Conservation (phyloP, 2,888 invertebrate species). For the Oscheius myriophilus region DNA sequence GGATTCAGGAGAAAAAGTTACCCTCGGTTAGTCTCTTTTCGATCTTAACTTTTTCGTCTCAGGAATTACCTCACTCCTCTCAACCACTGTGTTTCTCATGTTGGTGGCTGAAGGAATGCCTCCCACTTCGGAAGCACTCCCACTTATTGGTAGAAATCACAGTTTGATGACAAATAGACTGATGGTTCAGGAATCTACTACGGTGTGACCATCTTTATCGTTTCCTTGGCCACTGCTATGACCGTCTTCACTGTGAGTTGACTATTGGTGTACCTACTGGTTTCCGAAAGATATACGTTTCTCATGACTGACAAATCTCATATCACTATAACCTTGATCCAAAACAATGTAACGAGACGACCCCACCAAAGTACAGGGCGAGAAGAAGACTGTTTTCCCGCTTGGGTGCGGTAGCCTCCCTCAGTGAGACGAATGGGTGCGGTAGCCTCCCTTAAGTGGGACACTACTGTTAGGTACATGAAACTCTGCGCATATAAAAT, state of each 20-base stretch:
- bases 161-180: not conserved
- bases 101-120: slow-evolving; percentile 86
- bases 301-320: not conserved
- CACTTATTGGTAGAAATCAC: slow-evolving; percentile 76
- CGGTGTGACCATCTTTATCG: slow-evolving; percentile 76
- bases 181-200: slow-evolving; percentile 74
- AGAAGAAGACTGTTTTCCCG: no score
- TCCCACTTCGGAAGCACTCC: slow-evolving; percentile 84
- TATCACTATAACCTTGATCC: no score
- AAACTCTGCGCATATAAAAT: no score
- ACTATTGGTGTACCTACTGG: no score
- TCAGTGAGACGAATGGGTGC: no score
- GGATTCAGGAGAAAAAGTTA: slow-evolving; percentile 87
- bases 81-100: slow-evolving; percentile 89
- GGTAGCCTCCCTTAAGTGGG: no score
- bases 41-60: not conserved
- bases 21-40: slow-evolving; percentile 73
- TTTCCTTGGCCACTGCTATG: slow-evolving; percentile 74
- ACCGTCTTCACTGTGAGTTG: slow-evolving; percentile 80
- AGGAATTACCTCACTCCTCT: slow-evolving; percentile 86
- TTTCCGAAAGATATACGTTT: not conserved
- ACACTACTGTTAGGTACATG: no score
- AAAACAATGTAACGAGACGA: no score
- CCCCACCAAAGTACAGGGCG: no score
- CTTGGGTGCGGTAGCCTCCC: no score